Base-by-base conservation (phyloP, 2,888 invertebrate genomes). In the Anaspis maculata region DNA sequence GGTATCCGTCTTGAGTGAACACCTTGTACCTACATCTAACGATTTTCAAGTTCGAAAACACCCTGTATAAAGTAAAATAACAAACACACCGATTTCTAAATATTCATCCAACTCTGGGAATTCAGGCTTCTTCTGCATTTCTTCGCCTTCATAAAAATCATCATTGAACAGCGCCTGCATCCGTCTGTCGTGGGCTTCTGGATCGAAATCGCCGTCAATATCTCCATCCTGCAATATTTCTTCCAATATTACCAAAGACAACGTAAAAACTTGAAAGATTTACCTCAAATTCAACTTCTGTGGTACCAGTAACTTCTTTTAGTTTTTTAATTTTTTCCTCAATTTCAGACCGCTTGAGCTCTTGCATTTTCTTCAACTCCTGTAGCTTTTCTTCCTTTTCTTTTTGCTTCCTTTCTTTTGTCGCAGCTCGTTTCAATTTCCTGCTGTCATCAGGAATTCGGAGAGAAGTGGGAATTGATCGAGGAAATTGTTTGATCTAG, bases 121-220 rank as follows among this genome's bases (percentile, higher is more conserved):
- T 45, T 78, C 79, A 0, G 95, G 96, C 58, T 95, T 95, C 42
- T 78, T 70, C 12, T 74, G 74, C 1, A 70, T 76, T 40, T 74
- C 79, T 5, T 73, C 77, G 1, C 75, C 77, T 4, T 78, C 71
- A 64, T 96, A 95, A 69, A 83, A 95, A 32, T 90, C 76, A 26
- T 90, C 84, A 64, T 84, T 78, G 64, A 95, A 96, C 26, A 92
- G 66, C 54, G 81, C 74, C 48, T 77, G 71, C 95, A 96, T 96
- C 52, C 82, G 76, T 40, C 71, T 70, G 62, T 96, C 95, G 62
- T 96, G 83, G 39, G 80, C 80, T 5, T 74, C 80, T 0, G 95
- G 92, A 68, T 96, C 89, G 64, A 95, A 92, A 54, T 92, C 91
- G 2, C 77, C 83, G 30, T 95, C 89, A 10, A 96, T 68, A 57